These are phyloP conservation scores for Arvicola amphibius DNA, from an alignment of 2,797 vertebrate species.

Conservation along the genomic window DNA sequence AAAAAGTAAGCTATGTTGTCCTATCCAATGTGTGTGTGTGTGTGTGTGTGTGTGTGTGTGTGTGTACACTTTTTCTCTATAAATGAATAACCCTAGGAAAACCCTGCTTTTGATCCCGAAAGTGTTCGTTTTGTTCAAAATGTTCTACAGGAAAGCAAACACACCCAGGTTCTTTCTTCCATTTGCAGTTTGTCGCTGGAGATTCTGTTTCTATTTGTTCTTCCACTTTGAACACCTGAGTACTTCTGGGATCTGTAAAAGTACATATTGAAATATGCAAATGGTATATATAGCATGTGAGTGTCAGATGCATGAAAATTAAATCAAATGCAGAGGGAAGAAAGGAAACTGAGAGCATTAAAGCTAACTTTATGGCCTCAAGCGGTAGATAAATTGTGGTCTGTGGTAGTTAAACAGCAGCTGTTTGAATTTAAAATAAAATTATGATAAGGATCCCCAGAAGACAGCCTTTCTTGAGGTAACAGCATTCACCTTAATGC, in stretches of 20 bases:
- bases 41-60: too few species aligned
- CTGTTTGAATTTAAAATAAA: slow-evolving; percentile 97
- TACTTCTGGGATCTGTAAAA: slow-evolving; percentile 83
- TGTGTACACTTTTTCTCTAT: slow-evolving; percentile 58
- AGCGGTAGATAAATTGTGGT: slow-evolving; percentile 94
- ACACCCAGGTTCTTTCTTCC: slow-evolving; percentile 80
- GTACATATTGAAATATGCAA: slow-evolving; percentile 89
- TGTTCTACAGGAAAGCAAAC: slow-evolving; percentile 84
- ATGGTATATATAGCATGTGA: slow-evolving; percentile 84
- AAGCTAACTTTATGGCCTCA: slow-evolving; percentile 91
- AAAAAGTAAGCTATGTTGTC: slow-evolving; percentile 76
- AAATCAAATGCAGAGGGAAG: slow-evolving; percentile 89
- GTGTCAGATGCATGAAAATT: slow-evolving; percentile 88
- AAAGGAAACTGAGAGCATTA: slow-evolving; percentile 87
- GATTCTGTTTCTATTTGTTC: slow-evolving; percentile 84
- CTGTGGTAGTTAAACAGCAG: slow-evolving; percentile 96
- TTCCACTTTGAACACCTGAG: slow-evolving; percentile 83
- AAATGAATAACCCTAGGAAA: slow-evolving; percentile 85
- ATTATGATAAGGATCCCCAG: slow-evolving; percentile 95
- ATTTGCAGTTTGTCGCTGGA: slow-evolving; percentile 77
- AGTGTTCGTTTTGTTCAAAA: slow-evolving; percentile 83
- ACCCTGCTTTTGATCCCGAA: slow-evolving; percentile 84
- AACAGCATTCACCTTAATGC: slow-evolving; percentile 91
- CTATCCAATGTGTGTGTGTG: slow-evolving; percentile 59
- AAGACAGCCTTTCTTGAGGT: slow-evolving; percentile 92